phyloP scores from a whole-genome alignment of 2,888 invertebrate species.

The Dolichopus griseipennis region DNA sequence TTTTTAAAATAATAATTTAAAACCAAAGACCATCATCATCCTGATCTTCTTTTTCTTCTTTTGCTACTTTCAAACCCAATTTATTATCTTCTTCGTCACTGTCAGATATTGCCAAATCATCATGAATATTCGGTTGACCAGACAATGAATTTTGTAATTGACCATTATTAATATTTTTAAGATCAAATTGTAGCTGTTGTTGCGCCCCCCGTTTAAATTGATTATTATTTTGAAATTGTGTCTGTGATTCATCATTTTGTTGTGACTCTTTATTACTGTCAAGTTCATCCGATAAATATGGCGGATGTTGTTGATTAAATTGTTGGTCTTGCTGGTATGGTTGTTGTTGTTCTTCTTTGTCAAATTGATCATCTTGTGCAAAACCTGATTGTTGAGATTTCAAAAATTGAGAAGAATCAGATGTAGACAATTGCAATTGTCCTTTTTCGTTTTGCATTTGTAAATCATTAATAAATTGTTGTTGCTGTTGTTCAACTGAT shows the following conservation, averaged over 20 bases:
- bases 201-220: neutral
- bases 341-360: neutral
- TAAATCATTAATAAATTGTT: slow-evolving; percentile 12
- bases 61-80: slow-evolving; percentile 18
- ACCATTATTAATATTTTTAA: slow-evolving; percentile 28
- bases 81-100: slow-evolving; percentile 53
- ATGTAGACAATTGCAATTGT: neutral
- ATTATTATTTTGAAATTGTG: too few relatives aligned
- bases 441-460: slow-evolving; percentile 8
- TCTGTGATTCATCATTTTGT: too few relatives aligned
- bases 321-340: neutral
- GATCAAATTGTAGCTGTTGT: neutral
- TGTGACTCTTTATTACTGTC: too few relatives aligned
- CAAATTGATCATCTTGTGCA: neutral
- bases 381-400: neutral
- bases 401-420: neutral
- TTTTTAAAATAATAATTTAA: slow-evolving; percentile 19
- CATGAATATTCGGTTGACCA: slow-evolving; percentile 37
- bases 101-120: slow-evolving; percentile 68
- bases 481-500: slow-evolving; percentile 21
- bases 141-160: slow-evolving; percentile 19
- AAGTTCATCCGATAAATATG: neutral
- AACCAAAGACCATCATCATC: slow-evolving; percentile 35
- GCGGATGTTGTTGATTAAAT: neutral
- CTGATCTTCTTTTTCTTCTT: slow-evolving; percentile 25